These are phyloP conservation scores for Eudorcas thomsonii DNA, from an alignment of 2,113 vertebrate species.

Conservation along the genomic window DNA sequence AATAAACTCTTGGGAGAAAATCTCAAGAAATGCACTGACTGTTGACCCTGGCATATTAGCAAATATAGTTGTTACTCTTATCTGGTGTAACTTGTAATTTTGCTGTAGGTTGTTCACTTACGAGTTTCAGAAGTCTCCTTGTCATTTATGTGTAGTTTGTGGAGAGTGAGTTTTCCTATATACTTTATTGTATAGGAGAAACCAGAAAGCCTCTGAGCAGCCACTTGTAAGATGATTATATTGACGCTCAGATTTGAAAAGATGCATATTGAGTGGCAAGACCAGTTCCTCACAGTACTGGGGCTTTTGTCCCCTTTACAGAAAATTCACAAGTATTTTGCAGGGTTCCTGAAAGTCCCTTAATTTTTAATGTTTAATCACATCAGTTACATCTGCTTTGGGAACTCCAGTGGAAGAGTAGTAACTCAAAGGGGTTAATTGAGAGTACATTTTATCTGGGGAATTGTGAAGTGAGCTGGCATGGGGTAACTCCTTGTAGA, in stretches of 20 bases:
- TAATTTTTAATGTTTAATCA: neutral
- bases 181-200: neutral
- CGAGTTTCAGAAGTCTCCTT: neutral
- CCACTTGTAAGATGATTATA: neutral
- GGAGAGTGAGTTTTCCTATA: neutral
- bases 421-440: neutral
- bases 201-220: neutral
- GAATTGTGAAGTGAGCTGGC: neutral
- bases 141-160: neutral
- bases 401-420: neutral
- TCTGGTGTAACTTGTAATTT: neutral
- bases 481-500: neutral
- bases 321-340: neutral
- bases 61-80: neutral
- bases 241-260: neutral
- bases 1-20: neutral
- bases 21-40: neutral
- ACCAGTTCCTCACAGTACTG: rapidly evolving
- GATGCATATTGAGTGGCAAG: neutral
- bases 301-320: neutral
- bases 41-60: neutral
- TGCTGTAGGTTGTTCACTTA: neutral
- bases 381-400: neutral
- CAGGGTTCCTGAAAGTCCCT: neutral
- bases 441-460: neutral